These are phyloP conservation scores for Zophobas atratus DNA, from an alignment of 1,140 invertebrate species.

Conservation along the genomic window DNA sequence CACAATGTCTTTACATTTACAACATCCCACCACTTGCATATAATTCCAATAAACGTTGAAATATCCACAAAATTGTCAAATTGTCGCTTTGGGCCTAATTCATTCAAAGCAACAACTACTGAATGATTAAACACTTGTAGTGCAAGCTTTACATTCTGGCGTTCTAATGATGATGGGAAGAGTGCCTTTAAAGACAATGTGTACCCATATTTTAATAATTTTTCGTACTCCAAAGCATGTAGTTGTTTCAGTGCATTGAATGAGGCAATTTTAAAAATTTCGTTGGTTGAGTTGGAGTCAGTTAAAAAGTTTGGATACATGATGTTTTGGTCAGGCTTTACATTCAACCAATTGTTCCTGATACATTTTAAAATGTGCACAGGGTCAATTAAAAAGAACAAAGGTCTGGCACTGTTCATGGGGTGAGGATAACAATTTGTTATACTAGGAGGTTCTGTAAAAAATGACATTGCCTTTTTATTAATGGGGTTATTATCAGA, in stretches of 20 bases:
- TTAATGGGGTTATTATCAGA: slow-evolving; percentile 46
- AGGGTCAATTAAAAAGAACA: slow-evolving; percentile 20
- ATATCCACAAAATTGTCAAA: slow-evolving; percentile 30
- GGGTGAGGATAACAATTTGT: too few relatives aligned
- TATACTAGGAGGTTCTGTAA: too few relatives aligned
- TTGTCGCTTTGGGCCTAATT: slow-evolving; percentile 18
- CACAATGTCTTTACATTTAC: slow-evolving; percentile 40
- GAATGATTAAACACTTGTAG: slow-evolving; percentile 30
- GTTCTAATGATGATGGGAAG: slow-evolving; percentile 37
- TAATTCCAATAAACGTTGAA: slow-evolving; percentile 33
- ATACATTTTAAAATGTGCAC: slow-evolving; percentile 36
- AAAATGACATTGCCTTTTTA: slow-evolving; percentile 47
- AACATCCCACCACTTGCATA: slow-evolving; percentile 33
- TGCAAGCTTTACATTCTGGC: slow-evolving; percentile 45
- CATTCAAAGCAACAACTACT: background rate
- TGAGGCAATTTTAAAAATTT: slow-evolving; percentile 38
- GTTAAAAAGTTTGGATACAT: background rate
- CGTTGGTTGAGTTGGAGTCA: background rate
- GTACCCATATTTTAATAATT: slow-evolving; percentile 48
- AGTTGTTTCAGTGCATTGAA: slow-evolving; percentile 36
- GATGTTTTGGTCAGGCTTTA: slow-evolving; percentile 16
- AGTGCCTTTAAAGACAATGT: slow-evolving; percentile 39
- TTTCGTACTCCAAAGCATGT: slow-evolving; percentile 14
- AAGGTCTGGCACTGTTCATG: background rate
- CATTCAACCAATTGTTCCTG: too few relatives aligned